Conservation (phyloP, 1,140 invertebrate genomes). For the Caerostris extrusa region DNA sequence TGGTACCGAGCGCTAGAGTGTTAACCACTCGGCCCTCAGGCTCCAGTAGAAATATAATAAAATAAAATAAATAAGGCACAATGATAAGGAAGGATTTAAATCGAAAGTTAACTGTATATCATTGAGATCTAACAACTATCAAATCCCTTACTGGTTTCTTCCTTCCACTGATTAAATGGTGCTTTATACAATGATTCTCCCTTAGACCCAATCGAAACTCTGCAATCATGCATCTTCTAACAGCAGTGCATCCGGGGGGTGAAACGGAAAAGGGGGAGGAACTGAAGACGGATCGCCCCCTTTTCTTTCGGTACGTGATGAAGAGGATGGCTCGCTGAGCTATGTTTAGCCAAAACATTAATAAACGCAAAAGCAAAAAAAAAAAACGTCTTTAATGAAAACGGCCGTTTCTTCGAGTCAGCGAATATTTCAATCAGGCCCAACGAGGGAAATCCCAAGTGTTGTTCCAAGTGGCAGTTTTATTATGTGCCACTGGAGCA, state of each 20-base stretch:
- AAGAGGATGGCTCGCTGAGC: not conserved
- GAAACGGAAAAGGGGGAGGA: no score
- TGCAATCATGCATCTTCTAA: not conserved
- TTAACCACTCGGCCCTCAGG: no score
- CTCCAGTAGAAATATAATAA: no score
- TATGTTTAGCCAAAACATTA: not conserved
- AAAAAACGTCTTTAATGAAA: not conserved
- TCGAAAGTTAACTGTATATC: no score
- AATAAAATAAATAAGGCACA: no score
- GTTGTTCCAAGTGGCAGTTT: not conserved
- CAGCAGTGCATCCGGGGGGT: not conserved
- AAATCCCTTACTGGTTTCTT: not conserved
- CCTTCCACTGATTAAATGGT: not conserved
- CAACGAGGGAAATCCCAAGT: not conserved
- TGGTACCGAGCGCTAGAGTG: no score
- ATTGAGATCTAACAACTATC: no score
- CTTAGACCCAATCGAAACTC: not conserved
- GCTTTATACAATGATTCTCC: not conserved
- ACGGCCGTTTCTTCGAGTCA: not conserved
- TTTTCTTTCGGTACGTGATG: not conserved
- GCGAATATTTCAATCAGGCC: not conserved
- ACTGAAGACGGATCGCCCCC: not conserved
- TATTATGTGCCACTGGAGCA: not conserved
- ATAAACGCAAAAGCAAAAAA: not conserved
- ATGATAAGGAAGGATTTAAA: no score